These are phyloP conservation scores for Brachionus paranguensis DNA, from an alignment of 1,140 invertebrate genomes.

Conservation along the genomic window DNA sequence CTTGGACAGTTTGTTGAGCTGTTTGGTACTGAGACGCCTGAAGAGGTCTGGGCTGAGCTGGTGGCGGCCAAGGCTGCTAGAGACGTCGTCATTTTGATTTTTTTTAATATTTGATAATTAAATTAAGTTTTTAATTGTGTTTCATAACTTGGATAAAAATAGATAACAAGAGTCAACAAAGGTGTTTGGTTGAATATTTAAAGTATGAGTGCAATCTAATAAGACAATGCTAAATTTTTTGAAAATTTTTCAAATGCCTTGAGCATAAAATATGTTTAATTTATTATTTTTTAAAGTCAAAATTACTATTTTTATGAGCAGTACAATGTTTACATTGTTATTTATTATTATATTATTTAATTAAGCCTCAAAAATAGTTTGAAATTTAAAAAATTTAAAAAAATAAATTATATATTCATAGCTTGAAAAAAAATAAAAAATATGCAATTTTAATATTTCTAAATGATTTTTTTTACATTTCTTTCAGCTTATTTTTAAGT, in stretches of 20 bases:
- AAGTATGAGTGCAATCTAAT: background rate
- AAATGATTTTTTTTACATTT: too few relatives aligned
- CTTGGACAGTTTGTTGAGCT: background rate
- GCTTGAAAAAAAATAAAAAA: too few relatives aligned
- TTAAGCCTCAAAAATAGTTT: background rate
- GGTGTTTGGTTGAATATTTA: background rate
- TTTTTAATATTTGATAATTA: background rate
- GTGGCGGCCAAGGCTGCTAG: background rate
- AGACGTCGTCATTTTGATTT: constrained; percentile 11
- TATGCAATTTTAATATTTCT: too few relatives aligned
- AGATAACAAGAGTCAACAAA: background rate
- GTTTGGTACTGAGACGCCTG: background rate
- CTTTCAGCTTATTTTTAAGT: too few relatives aligned
- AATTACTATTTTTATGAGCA: background rate
- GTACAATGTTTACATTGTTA: background rate
- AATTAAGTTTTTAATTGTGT: background rate
- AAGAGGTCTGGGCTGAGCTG: background rate
- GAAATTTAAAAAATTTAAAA: too few relatives aligned
- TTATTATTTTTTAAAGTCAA: background rate
- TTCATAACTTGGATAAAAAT: background rate
- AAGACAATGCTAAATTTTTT: background rate
- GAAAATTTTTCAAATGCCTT: background rate
- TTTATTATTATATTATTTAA: background rate
- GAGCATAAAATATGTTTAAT: background rate
- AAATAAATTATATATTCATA: too few relatives aligned